phyloP scores from a whole-genome alignment of 1,140 invertebrate genomes.

The Xylocopa sonorina region DNA sequence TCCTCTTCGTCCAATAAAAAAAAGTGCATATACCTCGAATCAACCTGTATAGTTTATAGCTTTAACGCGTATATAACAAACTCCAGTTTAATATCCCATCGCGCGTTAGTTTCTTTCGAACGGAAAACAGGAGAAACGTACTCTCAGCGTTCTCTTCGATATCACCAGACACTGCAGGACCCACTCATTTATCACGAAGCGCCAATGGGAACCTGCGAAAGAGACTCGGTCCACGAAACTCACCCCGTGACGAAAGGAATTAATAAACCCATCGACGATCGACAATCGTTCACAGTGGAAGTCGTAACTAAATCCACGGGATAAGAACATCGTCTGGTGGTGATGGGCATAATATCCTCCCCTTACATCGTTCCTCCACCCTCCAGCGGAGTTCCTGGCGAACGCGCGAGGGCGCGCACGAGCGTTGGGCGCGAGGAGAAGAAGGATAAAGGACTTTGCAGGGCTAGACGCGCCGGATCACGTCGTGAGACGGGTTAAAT shows the following conservation, averaged over 20 bases:
- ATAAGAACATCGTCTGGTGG: constrained; percentile 37
- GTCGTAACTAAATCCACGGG: constrained; percentile 21
- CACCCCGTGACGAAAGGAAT: neutral
- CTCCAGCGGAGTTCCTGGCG: neutral
- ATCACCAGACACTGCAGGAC: too few relatives aligned
- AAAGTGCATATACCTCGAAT: too few relatives aligned
- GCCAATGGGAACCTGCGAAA: neutral
- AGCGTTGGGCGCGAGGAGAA: constrained; percentile 11
- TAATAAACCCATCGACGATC: constrained; percentile 29
- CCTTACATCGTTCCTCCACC: constrained; percentile 7
- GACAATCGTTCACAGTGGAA: constrained; percentile 2
- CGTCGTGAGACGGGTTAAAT: constrained; percentile 61
- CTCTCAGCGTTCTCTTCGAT: too few relatives aligned
- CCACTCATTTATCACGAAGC: neutral
- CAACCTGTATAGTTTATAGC: too few relatives aligned
- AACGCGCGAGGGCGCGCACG: neutral
- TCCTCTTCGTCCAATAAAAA: too few relatives aligned
- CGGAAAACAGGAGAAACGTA: too few relatives aligned
- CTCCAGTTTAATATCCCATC: too few relatives aligned
- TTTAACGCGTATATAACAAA: too few relatives aligned
- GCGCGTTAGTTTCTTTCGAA: too few relatives aligned
- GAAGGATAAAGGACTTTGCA: constrained; percentile 29
- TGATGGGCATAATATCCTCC: constrained; percentile 41
- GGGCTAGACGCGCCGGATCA: constrained; percentile 48
- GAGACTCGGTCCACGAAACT: neutral